Base-by-base conservation (phyloP, 2,797 vertebrate genomes). In the Eospalax fontanierii region DNA sequence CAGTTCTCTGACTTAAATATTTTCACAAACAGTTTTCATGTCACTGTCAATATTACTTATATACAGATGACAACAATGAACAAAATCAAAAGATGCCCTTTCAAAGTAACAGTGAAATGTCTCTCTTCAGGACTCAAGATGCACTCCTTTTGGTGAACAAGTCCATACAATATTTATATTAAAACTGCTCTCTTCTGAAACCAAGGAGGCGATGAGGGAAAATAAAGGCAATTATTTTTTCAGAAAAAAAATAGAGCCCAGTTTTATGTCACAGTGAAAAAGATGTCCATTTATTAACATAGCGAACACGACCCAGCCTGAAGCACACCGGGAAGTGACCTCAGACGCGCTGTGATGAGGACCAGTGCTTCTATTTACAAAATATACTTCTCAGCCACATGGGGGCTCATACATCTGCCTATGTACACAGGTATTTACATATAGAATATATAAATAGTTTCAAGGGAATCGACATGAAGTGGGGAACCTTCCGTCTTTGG, bases 1-100 rank as follows among this genome's bases (percentile, higher is more conserved):
- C 98, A 99, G 88, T 98, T 98, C 97, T 99, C 99, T 98, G 98
- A 98, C 98, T 99, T 99, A 99, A 99, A 99, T 99, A 99, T 98
- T 98, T 99, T 98, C 98, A 99, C 98, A 99, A 99, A 99, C 98
- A 99, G 96, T 98, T 98, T 98, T 97, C 97, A 97, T 98, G 97
- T 98, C 98, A 98, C 92, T 97, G 98, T 97, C 98, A 97, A 95
- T 98, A 97, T 97, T 98, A 98, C 98, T 98, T 98, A 98, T 98
- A 93, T 99, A 99, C 99, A 99, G 97, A 98, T 92, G 98, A 97
- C 97, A 97, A 98, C 97, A 98, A 96, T 97, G 97, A 98, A 98
- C 96, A 73, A n/a, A 95, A 97, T 93, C 98, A 96, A 97, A 98
- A 98, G 98, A 98, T 93, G 97, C 87, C 91, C 96, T 98, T 98